Percentiles rank a stretch among this genome's conserved stretches.
Evolutionary conservation across 2,888 invertebrate species (phyloP).

Genomic region (Lagria hirta): DNA sequence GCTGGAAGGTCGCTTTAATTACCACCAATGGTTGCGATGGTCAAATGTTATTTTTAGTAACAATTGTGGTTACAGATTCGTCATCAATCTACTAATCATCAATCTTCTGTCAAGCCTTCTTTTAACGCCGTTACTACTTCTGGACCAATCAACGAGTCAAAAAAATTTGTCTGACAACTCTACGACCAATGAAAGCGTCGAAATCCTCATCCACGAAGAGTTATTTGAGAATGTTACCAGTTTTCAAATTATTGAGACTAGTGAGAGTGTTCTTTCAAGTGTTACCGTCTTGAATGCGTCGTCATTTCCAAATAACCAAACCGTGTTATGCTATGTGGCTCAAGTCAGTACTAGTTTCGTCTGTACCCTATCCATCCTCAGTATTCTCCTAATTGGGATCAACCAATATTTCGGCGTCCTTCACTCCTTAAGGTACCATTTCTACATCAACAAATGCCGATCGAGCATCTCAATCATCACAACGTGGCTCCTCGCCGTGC

Average conservation of each 20-base stretch:
- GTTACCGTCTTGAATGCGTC: conserved; percentile 4
- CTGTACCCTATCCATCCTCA: conserved; percentile 63
- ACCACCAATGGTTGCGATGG: background rate
- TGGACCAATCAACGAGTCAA: conserved; percentile 51
- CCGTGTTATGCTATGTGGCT: conserved; percentile 52
- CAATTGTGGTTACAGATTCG: conserved; percentile 57
- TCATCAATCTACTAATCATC: conserved; percentile 58
- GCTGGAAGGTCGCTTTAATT: conserved; percentile 40
- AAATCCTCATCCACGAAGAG: conserved; percentile 12
- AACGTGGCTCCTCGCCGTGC: conserved; percentile 56
- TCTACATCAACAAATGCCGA: conserved; percentile 58
- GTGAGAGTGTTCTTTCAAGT: conserved; percentile 6
- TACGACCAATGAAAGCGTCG: conserved; percentile 9
- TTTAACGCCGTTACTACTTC: conserved; percentile 57
- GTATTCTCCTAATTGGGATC: conserved; percentile 64
- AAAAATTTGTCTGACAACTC: background rate
- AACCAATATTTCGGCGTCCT: conserved; percentile 69
- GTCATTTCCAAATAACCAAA: background rate
- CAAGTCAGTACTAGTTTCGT: conserved; percentile 65
- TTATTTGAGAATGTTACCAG: conserved; percentile 27
- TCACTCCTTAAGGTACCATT: conserved; percentile 65
- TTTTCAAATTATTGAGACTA: conserved; percentile 36
- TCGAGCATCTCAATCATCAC: conserved; percentile 55
- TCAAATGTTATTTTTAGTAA: conserved; percentile 28
- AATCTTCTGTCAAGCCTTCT: conserved; percentile 57